Evolutionary conservation across 2,797 vertebrate species (phyloP), one percentile per base, ranked within the genome.

Genomic region (Coregonus ussuriensis): DNA sequence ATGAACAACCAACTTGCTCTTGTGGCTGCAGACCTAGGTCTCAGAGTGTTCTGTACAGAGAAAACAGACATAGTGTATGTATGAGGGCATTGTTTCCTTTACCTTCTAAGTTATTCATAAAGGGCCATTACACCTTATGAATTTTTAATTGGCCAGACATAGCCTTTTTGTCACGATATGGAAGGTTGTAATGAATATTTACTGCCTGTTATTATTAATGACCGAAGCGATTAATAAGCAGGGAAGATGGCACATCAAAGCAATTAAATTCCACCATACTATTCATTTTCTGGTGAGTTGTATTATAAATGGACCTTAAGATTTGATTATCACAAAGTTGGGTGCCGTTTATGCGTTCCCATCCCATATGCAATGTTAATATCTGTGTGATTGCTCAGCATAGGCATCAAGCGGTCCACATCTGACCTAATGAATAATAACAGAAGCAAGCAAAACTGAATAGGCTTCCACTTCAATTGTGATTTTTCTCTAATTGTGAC

Each of bases 41-140:
- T 31, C 31, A 31, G 31, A 31, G 31, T 31, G 31, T 31, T 31
- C 31, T 31, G 31, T 31, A 31, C 31, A 31, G 31, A 31, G 31
- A 75, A 81, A 47, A 84, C 70, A 73, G 76, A 77, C 69, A 77
- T 62, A 37, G 21, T 69, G 65, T 6, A 54, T 71, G 66, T 72
- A 53, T 76, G 68, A 37, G 72, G 81, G 78, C 72, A 73, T 63
- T 82, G 78, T 87, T 81, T 81, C 85, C 74, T 83, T 82, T 82
- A 59, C 79, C 95, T 96, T 94, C 94, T 97, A 94, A 96, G 95
- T 97, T 97, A 97, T 98, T 98, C 96, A 97, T 97, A 96, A 95
- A 96, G 92, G 92, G 92, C 95, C 96, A 96, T 98, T 97, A 97
- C 94, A 95, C 94, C 95, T 96, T 95, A 96, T 98, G 85, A 95